Percentiles rank a stretch among this genome's conserved stretches.
Evolutionary conservation across 2,113 vertebrate species (phyloP).

Genomic region (Macroglossus sobrinus): DNA sequence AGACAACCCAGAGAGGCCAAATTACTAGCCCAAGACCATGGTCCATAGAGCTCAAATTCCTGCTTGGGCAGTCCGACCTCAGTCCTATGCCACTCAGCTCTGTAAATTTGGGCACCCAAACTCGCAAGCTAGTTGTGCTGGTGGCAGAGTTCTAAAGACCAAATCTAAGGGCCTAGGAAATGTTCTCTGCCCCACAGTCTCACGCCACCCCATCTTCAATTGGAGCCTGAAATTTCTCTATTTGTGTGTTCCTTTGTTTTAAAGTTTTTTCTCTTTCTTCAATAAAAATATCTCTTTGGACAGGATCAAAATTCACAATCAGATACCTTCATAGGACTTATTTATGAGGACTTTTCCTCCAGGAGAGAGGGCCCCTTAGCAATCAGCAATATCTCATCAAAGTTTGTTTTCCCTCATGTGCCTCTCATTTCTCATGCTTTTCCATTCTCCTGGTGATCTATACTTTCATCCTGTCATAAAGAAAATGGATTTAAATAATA

Average conservation of each 20-base stretch:
- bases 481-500: not conserved
- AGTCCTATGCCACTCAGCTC: not conserved
- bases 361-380: not conserved
- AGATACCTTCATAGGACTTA: not conserved
- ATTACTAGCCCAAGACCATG: not conserved
- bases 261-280: not conserved
- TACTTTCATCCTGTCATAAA: not conserved
- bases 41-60: not conserved
- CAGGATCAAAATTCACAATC: not conserved
- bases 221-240: not conserved
- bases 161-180: not conserved
- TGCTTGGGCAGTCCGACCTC: not conserved
- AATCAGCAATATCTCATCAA: too few species aligned
- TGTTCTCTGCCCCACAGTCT: too few species aligned
- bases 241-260: not conserved
- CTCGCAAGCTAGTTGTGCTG: too few species aligned
- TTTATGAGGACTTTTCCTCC: not conserved
- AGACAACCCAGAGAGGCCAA: not conserved
- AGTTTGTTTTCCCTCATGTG: not conserved
- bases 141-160: not conserved
- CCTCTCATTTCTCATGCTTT: not conserved
- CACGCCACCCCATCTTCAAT: fast-evolving
- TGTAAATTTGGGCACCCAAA: not conserved
- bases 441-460: not conserved
- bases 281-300: not conserved